These are phyloP conservation scores for Disparrhopalites patrizii DNA, from an alignment of 2,888 invertebrate species.

Conservation along the genomic window DNA sequence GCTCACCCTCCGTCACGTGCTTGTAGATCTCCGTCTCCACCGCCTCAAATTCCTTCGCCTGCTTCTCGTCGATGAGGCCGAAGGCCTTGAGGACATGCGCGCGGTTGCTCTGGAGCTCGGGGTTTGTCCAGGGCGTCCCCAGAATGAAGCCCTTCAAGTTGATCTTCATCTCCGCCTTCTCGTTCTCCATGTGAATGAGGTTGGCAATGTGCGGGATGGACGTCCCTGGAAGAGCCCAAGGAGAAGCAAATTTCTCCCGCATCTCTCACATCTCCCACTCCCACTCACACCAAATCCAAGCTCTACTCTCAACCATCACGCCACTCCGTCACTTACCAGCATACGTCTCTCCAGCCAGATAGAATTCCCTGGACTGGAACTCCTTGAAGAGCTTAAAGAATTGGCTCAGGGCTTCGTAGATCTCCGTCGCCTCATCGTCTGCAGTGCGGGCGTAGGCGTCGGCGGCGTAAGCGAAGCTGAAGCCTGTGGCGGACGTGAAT, in stretches of 20 bases:
- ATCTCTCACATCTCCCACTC: too few relatives aligned
- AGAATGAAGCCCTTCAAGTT: slow-evolving; percentile 58
- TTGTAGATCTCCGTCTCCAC: slow-evolving; percentile 56
- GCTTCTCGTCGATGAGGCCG: slow-evolving; percentile 61
- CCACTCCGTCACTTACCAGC: background rate
- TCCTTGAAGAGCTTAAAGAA: slow-evolving; percentile 79
- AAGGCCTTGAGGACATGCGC: slow-evolving; percentile 70
- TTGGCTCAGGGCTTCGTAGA: slow-evolving; percentile 59
- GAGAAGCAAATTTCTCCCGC: too few relatives aligned
- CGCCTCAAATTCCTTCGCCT: slow-evolving; percentile 55
- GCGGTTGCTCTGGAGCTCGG: slow-evolving; percentile 52
- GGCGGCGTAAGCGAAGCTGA: slow-evolving; percentile 74
- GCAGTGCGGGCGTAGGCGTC: slow-evolving; percentile 47
- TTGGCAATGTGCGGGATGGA: slow-evolving; percentile 55
- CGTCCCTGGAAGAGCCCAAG: background rate
- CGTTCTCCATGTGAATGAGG: slow-evolving; percentile 64
- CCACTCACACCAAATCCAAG: slow-evolving; percentile 22
- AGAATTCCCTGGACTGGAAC: slow-evolving; percentile 69
- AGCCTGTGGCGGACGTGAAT: too few relatives aligned
- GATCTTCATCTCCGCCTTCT: slow-evolving; percentile 54
- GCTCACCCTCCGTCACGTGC: slow-evolving; percentile 51
- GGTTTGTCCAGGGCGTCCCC: slow-evolving; percentile 72
- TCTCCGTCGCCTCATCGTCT: background rate
- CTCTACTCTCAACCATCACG: slow-evolving; percentile 22
- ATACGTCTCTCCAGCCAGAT: slow-evolving; percentile 83